Base-by-base conservation (phyloP, 2,888 invertebrate species). In the Lithophane socia region DNA sequence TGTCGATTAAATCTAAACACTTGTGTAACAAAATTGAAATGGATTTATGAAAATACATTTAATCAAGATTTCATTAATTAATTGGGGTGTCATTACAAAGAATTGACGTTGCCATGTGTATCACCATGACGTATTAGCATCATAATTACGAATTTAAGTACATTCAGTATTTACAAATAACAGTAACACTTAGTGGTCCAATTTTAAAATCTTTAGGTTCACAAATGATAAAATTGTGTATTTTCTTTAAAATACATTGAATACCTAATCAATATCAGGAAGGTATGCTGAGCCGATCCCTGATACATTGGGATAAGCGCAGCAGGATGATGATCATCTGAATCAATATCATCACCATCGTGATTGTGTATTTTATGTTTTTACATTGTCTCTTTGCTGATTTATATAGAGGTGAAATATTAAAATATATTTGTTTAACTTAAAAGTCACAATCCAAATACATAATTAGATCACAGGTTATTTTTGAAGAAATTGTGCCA, bases 401-500 rank as follows among this genome's bases (percentile, higher is more conserved):
- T 42, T 54, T 61, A 9, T 60, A 63, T 61, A 73, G 44, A 79
- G 65, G 44, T 66, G 47, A 67, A 70, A 63, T 77, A 73, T 77
- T 67, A 75, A 60, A 80, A 70, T 67, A 74, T 69, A 85, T 29
- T 67, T 52, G 44, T 66, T 52, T 66, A 58, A 58, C 54, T 49
- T 63, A 49, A 64, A 63, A 83, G 82, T 84, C 84, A 88, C 88
- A 90, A 89, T 91, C 88, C 84, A 90, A 90, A 84, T 91, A 77
- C 54, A 65, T 69, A 56, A 24, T 21, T 29, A 93, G 89, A 95
- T 94, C 94, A 95, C 95, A 95, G 94, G 91, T 90, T 81, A 83
- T 83, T 92, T 91, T 92, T 89, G 24, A 77, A 90, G 89, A 88
- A 91, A 90, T 94, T 94, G 93, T 95, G 95, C 94, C 93, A 91